Conservation (phyloP, 1,140 invertebrate species). For the Drosophila nannoptera region DNA sequence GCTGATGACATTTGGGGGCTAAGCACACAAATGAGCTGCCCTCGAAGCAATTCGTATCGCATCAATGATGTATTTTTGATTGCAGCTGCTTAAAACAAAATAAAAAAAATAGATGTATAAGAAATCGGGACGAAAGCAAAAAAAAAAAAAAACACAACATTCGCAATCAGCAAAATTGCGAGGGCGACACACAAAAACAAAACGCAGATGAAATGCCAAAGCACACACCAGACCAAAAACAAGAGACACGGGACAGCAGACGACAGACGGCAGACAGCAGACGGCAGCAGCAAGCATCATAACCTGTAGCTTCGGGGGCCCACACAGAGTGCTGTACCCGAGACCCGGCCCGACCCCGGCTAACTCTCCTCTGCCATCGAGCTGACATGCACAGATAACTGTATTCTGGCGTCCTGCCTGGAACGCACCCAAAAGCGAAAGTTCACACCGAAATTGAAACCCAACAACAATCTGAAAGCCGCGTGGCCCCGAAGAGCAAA, state of each 20-base stretch:
- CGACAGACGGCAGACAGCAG: slow-evolving; percentile 17
- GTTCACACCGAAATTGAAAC: slow-evolving; percentile 77
- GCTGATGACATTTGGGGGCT: slow-evolving; percentile 22
- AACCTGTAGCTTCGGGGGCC: slow-evolving; percentile 72
- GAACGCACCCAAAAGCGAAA: slow-evolving; percentile 55
- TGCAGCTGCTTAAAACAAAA: slow-evolving; percentile 58
- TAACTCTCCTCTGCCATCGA: neutral
- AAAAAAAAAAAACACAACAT: slow-evolving; percentile 23
- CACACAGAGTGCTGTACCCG: slow-evolving; percentile 32
- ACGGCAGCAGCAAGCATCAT: slow-evolving; percentile 51
- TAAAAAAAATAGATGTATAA: neutral
- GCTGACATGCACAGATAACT: slow-evolving; percentile 21
- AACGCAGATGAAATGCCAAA: slow-evolving; percentile 56
- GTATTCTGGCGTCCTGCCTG: slow-evolving; percentile 21
- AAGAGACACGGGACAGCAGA: neutral
- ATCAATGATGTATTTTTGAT: slow-evolving; percentile 69
- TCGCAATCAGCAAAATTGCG: slow-evolving; percentile 65
- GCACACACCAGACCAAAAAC: slow-evolving; percentile 30
- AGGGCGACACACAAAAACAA: slow-evolving; percentile 54
- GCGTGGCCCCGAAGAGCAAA: slow-evolving; percentile 8
- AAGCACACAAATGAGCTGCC: slow-evolving; percentile 13
- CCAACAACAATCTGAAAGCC: slow-evolving; percentile 42
- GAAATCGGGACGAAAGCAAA: neutral
- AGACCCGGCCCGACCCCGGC: neutral
- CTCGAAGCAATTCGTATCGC: slow-evolving; percentile 17